Conservation (phyloP, 1,140 invertebrate species). For the Dinoponera quadriceps region DNA sequence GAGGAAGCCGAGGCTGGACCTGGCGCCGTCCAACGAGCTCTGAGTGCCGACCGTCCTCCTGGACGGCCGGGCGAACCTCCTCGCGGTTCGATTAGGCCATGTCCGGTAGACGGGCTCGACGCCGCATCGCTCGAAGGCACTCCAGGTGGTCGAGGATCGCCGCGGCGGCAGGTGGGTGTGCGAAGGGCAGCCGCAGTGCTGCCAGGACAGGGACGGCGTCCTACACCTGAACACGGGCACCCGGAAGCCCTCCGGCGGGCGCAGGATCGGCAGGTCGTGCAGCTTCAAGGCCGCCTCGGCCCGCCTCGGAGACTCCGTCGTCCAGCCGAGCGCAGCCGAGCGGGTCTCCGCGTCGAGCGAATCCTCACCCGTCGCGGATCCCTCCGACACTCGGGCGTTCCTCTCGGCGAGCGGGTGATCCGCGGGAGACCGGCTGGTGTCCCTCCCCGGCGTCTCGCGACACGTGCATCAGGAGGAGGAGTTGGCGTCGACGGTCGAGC, state of each 20-base stretch:
- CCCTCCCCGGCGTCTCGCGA: slow-evolving; percentile 51
- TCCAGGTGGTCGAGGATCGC: slow-evolving; percentile 76
- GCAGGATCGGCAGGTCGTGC: slow-evolving; percentile 73
- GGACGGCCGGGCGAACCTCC: slow-evolving; percentile 54
- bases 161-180: slow-evolving; percentile 74
- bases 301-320: slow-evolving; percentile 49
- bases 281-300: slow-evolving; percentile 14
- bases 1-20: slow-evolving; percentile 55
- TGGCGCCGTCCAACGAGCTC: slow-evolving; percentile 62
- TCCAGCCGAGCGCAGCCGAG: background rate
- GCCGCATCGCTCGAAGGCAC: slow-evolving; percentile 74
- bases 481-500: slow-evolving; percentile 72
- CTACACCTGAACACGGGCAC: slow-evolving; percentile 63
- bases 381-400: background rate
- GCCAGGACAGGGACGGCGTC: slow-evolving; percentile 67
- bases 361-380: background rate
- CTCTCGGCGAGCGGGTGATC: background rate
- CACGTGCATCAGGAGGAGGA: slow-evolving; percentile 81
- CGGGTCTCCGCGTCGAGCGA: slow-evolving; percentile 15
- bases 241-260: slow-evolving; percentile 76
- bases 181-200: slow-evolving; percentile 75
- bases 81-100: slow-evolving; percentile 75
- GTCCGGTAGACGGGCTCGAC: slow-evolving; percentile 78
- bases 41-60: slow-evolving; percentile 67
- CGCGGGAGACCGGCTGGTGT: background rate